phyloP scores from a whole-genome alignment of 2,888 invertebrate species.

The Scaptomyza parva region DNA sequence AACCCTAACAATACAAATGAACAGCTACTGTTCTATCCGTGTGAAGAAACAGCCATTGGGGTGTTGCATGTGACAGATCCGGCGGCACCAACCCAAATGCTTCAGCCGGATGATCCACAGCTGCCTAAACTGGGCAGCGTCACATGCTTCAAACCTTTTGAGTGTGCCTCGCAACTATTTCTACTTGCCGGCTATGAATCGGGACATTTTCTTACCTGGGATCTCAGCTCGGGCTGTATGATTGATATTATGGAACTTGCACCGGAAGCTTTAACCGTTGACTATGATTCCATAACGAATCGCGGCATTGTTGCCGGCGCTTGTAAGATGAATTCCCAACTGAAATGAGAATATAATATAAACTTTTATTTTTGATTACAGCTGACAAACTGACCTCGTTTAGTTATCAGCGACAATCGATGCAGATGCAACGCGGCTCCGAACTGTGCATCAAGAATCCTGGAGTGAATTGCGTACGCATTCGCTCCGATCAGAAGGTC shows the following conservation, averaged over 20 bases:
- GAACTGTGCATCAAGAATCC: conserved; percentile 90
- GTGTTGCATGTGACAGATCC: conserved; percentile 84
- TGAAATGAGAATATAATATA: too few species aligned
- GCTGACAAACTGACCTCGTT: conserved; percentile 81
- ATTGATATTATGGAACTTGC: conserved; percentile 84
- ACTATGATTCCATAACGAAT: conserved; percentile 88
- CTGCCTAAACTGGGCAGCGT: conserved; percentile 86
- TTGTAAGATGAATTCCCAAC: conserved; percentile 50
- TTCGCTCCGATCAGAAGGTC: conserved; percentile 90
- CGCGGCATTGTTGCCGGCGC: conserved; percentile 88
- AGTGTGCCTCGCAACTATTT: conserved; percentile 85
- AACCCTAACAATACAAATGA: conserved; percentile 82
- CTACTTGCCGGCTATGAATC: conserved; percentile 90
- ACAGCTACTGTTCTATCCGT: conserved; percentile 88
- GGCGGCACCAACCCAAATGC: conserved; percentile 81
- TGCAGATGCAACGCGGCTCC: conserved; percentile 86
- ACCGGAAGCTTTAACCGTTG: conserved; percentile 89
- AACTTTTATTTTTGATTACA: conserved; percentile 7
- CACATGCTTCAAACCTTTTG: conserved; percentile 87
- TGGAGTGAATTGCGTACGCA: conserved; percentile 89
- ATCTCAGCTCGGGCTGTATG: conserved; percentile 86
- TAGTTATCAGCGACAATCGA: conserved; percentile 80
- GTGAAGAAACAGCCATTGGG: conserved; percentile 86
- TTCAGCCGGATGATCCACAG: conserved; percentile 82
- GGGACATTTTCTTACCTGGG: conserved; percentile 90